Base-by-base conservation (phyloP, 2,888 invertebrate species). In the Drosophila fungiperda region DNA sequence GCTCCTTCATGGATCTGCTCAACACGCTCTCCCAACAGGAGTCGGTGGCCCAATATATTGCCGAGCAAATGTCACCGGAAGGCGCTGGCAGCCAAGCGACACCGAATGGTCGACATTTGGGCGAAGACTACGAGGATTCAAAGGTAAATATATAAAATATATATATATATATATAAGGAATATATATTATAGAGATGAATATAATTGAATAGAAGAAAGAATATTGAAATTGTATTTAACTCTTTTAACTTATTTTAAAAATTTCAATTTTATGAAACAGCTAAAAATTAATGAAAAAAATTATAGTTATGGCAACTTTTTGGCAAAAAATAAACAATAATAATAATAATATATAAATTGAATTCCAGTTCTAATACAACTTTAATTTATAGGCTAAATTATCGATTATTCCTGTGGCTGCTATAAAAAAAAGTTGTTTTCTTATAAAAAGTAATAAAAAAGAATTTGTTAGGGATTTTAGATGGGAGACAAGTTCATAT, bases 1-100 rank as follows among this genome's bases (percentile, higher is more conserved):
- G 91, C 26, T 88, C 91, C 2, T 93, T 93, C 49, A 91, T 93
- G 91, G 93, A 93, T 72, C 89, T 93, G 52, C 80, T 93, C 15
- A 92, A 92, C 69, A 92, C 93, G 55, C 78, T 93, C 36, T 92
- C 93, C 23, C 92, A 92, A 58, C 93, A 93, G 76, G 92, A 93
- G 8, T 92, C 92, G 0, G 91, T 91, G 7, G 90, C 90, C 23
- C 93, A 92, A 49, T 92, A 92, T 63, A 92, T 92, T 53, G 83
- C 92, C 50, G 90, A 91, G 67, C 90, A 90, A 73, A 85, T 91
- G 82, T 92, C 93, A 49, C 89, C 93, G 20, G 90, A 87, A 66
- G 80, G 82, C 42, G 89, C 67, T 15, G 84, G 84, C 42, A 87
- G 80, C 17, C 81, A 80, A 38, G 49, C 69, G 17, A 68, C 64